phyloP scores from a whole-genome alignment of 2,797 vertebrate species.

The Anas georgica region DNA sequence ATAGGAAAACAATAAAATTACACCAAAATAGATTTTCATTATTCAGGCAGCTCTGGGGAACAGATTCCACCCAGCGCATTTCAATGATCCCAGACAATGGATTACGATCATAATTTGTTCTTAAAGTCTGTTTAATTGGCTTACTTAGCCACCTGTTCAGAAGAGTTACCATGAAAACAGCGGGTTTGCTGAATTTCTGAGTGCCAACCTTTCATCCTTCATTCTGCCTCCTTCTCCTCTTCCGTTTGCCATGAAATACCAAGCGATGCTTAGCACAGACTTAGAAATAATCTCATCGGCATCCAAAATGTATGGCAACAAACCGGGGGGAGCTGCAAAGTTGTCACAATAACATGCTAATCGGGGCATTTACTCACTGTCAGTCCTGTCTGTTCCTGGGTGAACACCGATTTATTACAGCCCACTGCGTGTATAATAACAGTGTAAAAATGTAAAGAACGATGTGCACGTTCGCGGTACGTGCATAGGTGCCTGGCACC shows the following conservation, averaged over 20 bases:
- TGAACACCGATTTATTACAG: constrained; percentile 31
- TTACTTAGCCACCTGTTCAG: constrained; percentile 65
- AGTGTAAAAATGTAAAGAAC: neutral
- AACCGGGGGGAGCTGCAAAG: constrained; percentile 2
- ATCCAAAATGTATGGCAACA: neutral
- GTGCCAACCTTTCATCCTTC: constrained; percentile 2
- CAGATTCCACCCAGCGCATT: constrained; percentile 20
- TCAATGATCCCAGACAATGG: constrained; percentile 53
- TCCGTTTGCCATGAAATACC: neutral
- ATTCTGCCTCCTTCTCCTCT: neutral
- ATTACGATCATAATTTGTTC: constrained; percentile 60
- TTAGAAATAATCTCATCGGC: neutral
- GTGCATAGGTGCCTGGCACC: neutral
- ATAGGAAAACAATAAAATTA: constrained; percentile 34
- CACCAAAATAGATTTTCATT: constrained; percentile 44
- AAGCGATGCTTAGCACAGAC: neutral
- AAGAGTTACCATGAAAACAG: constrained; percentile 31
- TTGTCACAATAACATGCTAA: constrained; percentile 7
- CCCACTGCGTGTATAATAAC: neutral
- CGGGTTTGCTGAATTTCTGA: constrained; percentile 5
- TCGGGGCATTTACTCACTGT: constrained; percentile 17
- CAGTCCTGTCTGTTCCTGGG: constrained; percentile 18
- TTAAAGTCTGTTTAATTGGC: constrained; percentile 63
- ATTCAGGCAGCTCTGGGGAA: constrained; percentile 19
- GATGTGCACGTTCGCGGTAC: neutral